phyloP scores from a whole-genome alignment of 2,113 vertebrate genomes.

The Chauna torquata region DNA sequence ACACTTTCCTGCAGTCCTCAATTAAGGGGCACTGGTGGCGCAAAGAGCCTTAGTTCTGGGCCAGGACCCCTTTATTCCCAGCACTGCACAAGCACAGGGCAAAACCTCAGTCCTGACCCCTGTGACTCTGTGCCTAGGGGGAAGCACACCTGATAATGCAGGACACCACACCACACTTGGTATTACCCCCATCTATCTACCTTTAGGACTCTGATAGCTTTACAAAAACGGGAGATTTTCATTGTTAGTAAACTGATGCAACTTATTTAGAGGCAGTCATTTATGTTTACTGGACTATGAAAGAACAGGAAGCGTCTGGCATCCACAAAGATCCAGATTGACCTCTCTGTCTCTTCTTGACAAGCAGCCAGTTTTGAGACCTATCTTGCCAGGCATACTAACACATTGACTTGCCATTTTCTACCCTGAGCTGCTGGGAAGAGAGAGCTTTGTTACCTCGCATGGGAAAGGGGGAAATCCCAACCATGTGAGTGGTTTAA shows the following conservation, averaged over 20 bases:
- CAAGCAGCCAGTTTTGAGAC: slow-evolving; percentile 56
- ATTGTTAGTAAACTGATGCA: slow-evolving; percentile 39
- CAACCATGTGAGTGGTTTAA: neutral
- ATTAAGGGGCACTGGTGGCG: neutral
- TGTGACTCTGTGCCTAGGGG: neutral
- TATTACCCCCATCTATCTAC: neutral
- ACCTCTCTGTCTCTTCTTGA: slow-evolving; percentile 56
- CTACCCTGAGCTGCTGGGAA: neutral
- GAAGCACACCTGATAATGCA: rapidly evolving
- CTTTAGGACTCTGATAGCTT: neutral
- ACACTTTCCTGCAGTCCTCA: neutral
- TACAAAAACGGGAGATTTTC: slow-evolving; percentile 33
- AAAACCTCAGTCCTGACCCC: neutral
- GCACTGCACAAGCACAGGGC: neutral
- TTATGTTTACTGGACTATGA: slow-evolving; percentile 64
- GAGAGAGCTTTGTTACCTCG: neutral
- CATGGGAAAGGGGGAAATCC: neutral
- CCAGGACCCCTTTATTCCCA: neutral
- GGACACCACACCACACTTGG: neutral
- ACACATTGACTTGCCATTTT: neutral
- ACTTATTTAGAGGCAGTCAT: slow-evolving; percentile 62
- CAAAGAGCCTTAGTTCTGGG: neutral
- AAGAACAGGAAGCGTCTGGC: slow-evolving; percentile 63
- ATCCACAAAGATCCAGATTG: slow-evolving; percentile 58
- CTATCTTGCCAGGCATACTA: slow-evolving; percentile 16